Percentiles rank a stretch among this genome's conserved stretches.
Evolutionary conservation across 2,113 vertebrate genomes (phyloP).

Genomic region (Nestor notabilis): DNA sequence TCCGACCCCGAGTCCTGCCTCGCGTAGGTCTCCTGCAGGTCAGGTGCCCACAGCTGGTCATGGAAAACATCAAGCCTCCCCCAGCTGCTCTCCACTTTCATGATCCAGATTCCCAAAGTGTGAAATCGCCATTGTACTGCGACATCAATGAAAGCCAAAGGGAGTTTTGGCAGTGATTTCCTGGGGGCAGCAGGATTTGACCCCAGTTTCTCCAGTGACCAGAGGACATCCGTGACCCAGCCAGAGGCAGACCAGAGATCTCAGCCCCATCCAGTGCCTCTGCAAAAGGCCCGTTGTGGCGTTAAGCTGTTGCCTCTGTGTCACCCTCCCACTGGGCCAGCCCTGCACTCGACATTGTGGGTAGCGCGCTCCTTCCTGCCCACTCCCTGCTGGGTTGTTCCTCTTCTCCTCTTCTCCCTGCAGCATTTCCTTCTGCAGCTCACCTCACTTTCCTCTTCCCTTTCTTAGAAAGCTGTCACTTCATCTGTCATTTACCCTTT

Average conservation of each 20-base stretch:
- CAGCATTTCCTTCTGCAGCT: background rate
- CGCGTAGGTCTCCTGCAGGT: background rate
- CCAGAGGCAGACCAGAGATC: accelerated
- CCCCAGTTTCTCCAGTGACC: accelerated
- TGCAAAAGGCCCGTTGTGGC: accelerated
- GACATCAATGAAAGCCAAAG: background rate
- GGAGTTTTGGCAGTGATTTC: background rate
- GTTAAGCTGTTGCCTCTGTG: background rate
- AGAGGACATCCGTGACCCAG: background rate
- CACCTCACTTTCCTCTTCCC: background rate
- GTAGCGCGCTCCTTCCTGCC: background rate
- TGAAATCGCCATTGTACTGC: accelerated
- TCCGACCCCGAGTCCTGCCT: background rate
- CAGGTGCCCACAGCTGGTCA: background rate
- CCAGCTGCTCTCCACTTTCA: background rate
- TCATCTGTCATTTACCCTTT: background rate
- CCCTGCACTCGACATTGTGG: background rate
- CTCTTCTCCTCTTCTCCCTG: background rate
- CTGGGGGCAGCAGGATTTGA: background rate
- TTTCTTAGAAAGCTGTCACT: background rate
- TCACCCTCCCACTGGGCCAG: background rate
- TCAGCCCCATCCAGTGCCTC: accelerated
- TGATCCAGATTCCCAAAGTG: background rate
- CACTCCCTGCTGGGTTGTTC: background rate
- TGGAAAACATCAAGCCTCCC: background rate